Evolutionary conservation across 92 coral and sea anemone genomes (phyloP).

Genomic region (Porites divaricata): DNA sequence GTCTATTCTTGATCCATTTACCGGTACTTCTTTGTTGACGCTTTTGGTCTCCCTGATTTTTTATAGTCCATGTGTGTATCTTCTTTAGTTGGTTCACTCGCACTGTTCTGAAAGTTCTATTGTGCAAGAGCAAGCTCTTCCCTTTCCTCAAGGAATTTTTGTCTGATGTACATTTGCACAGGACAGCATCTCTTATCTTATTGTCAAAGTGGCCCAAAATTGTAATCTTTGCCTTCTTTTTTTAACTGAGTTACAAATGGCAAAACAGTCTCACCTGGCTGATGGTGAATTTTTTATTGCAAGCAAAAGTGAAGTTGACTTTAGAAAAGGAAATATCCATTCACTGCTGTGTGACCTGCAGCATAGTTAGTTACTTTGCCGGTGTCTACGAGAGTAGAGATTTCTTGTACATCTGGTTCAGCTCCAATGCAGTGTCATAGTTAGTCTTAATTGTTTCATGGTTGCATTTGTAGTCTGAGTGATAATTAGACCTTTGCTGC

Average conservation of each 20-base stretch:
- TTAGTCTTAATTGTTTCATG: constrained; percentile 45
- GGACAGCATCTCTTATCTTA: constrained; percentile 49
- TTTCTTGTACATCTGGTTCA: neutral
- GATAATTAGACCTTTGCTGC: constrained; percentile 45
- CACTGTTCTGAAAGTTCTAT: constrained; percentile 59
- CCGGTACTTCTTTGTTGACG: constrained; percentile 15
- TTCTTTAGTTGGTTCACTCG: constrained; percentile 21
- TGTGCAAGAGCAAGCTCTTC: constrained; percentile 39
- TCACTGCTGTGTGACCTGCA: constrained; percentile 22
- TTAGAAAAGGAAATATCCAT: constrained; percentile 28
- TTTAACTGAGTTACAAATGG: too few relatives aligned
- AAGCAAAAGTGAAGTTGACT: too few relatives aligned
- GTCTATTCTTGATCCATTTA: too few relatives aligned
- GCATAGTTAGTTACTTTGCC: constrained; percentile 53
- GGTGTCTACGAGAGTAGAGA: constrained; percentile 48
- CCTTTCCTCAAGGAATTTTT: constrained; percentile 56
- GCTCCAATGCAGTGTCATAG: too few relatives aligned
- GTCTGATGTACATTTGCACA: constrained; percentile 33
- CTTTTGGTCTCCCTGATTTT: neutral
- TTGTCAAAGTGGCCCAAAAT: constrained; percentile 48
- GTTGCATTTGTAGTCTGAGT: constrained; percentile 48
- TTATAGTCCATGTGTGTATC: neutral
- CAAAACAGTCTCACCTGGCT: too few relatives aligned
- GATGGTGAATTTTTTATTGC: too few relatives aligned
- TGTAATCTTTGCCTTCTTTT: constrained; percentile 38